Base-by-base conservation (phyloP, 2,888 invertebrate species). In the Oscheius onirici region DNA sequence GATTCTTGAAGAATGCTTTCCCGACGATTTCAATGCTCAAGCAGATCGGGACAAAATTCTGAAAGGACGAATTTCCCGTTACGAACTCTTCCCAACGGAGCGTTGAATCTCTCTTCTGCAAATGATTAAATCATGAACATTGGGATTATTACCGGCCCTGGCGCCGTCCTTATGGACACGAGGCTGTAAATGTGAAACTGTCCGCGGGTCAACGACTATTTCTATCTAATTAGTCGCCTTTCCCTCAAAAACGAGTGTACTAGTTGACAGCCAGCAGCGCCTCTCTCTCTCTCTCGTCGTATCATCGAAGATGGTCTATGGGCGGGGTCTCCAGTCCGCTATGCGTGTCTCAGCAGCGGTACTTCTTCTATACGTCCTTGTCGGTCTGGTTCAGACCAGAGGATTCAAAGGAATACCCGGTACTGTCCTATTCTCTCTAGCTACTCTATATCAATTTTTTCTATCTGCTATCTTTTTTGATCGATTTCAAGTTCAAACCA, bases 351-450 rank as follows among this genome's bases (percentile, higher is more conserved):
- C 43, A 17, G 41, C 70, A 17, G 15, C 73, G 17, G 46, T 66
- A 15, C 28, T 69, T 34, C 28, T 43, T 15, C 24, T 26, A 13
- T 13, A 49, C 43, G 54, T 43, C n/a, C 17, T 40, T 11, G 58
- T 68, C 13, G 22, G 20, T 3, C 41, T n/a, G 3, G 41, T 22
- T 43, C 20, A 58, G 3, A 54, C 71, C 5, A 54, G 78, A 58
- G 78, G 78, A 40, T 78, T 78, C 65, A 69, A 74, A 41, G 78
- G 78, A 26, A 78, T 78, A 63, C 78, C 78, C 66, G 78, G 78
- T 75, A 20, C 34, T 67, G 8, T 34, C 44, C 26, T 24, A 24
- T 20, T 51, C 20, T 51, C 26, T 24, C 5, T 54, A 54, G 3
- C 17, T 20, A 15, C 49, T 49, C 28, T 40, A 40, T 57, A 3